A percentile compares a stretch with the other conserved stretches of the same genome.
These are phyloP conservation scores for Philaenus spumarius DNA, from an alignment of 1,140 invertebrate species.

Conservation along the genomic window DNA sequence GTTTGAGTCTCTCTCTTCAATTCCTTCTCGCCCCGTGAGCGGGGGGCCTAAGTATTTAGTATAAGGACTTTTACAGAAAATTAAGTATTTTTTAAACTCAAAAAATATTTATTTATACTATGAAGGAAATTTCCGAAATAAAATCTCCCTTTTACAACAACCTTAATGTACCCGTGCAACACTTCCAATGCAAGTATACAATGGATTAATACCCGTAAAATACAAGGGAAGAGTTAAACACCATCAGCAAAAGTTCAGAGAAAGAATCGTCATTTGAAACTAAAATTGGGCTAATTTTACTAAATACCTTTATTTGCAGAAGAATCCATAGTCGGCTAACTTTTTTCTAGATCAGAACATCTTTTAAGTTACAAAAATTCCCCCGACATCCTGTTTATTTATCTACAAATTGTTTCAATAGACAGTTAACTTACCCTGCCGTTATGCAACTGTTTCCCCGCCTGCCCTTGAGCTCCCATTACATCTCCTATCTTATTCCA, in stretches of 20 bases:
- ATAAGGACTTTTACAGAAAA: too few relatives aligned
- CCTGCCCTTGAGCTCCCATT: constrained; percentile 62
- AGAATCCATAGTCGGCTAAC: not conserved
- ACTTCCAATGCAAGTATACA: too few relatives aligned
- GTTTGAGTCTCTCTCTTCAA: too few relatives aligned
- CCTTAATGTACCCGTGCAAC: too few relatives aligned
- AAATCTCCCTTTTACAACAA: too few relatives aligned
- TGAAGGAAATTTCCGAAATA: too few relatives aligned
- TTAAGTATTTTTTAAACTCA: too few relatives aligned
- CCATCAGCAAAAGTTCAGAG: not conserved
- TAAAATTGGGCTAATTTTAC: not conserved
- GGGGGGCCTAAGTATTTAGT: too few relatives aligned
- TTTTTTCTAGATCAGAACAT: not conserved
- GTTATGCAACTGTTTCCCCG: constrained; percentile 70
- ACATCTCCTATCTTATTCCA: constrained; percentile 91
- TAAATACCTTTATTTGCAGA: not conserved
- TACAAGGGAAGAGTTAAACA: not conserved
- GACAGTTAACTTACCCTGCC: constrained; percentile 51
- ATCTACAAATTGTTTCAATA: not conserved
- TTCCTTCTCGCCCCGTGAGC: too few relatives aligned
- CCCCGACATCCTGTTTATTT: not conserved
- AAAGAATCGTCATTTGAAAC: not conserved
- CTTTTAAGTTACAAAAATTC: not conserved
- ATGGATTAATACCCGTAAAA: too few relatives aligned
- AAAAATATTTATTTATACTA: too few relatives aligned